These are phyloP conservation scores for Anoura caudifer DNA, from an alignment of 2,113 vertebrate species.

Conservation along the genomic window DNA sequence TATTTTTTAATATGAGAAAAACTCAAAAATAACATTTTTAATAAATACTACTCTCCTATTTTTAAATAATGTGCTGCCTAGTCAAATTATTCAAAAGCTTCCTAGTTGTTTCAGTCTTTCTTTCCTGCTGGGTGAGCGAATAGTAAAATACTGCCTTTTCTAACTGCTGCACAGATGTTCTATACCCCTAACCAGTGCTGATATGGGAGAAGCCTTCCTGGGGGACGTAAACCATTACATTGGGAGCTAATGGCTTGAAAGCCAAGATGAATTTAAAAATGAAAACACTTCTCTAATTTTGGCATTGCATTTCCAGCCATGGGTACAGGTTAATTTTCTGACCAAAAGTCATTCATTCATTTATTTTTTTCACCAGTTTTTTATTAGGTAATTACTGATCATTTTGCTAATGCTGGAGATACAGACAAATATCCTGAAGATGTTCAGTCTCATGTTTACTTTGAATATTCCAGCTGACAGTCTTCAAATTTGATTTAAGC, in stretches of 20 bases:
- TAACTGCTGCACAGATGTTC: not conserved
- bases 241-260: not conserved
- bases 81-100: not conserved
- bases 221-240: not conserved
- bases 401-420: not conserved
- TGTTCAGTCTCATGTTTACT: not conserved
- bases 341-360: not conserved
- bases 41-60: not conserved
- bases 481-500: not conserved
- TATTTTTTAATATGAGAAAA: not conserved
- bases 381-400: not conserved
- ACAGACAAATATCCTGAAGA: not conserved
- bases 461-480: not conserved
- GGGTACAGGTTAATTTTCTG: not conserved
- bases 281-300: not conserved
- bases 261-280: not conserved
- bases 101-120: not conserved
- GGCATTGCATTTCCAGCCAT: not conserved
- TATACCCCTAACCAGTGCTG: not conserved
- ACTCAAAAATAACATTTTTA: not conserved
- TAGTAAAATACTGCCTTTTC: not conserved
- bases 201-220: not conserved
- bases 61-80: not conserved
- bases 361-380: not conserved
- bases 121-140: not conserved